Conservation (phyloP, 23 tunicate species). For the Corella eumyota region DNA sequence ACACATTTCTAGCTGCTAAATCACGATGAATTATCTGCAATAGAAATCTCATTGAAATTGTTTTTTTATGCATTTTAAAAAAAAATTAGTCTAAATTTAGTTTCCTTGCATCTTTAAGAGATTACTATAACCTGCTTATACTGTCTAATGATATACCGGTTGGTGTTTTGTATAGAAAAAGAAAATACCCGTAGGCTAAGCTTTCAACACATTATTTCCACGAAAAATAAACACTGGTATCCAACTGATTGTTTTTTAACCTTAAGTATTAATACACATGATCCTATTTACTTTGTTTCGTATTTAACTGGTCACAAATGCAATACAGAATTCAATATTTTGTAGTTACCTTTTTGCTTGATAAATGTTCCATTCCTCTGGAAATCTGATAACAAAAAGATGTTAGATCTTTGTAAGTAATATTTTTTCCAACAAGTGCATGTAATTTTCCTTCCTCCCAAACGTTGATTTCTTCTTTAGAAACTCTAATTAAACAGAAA, state of each 20-base stretch:
- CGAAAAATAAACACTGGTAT: background rate
- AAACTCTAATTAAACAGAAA: no score
- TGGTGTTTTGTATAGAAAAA: no score
- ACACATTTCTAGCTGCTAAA: constrained; percentile 74
- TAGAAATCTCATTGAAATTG: background rate
- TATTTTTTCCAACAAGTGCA: constrained; percentile 9
- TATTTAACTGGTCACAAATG: background rate
- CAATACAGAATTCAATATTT: background rate
- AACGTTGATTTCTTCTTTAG: no score
- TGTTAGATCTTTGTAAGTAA: constrained; percentile 17
- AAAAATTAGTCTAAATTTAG: background rate
- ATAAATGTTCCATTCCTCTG: constrained; percentile 63
- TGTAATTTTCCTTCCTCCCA: no score
- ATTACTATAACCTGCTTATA: background rate
- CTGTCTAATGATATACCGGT: no score
- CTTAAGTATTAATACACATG: background rate
- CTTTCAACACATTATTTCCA: no score
- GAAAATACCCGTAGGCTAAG: no score
- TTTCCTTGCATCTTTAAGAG: background rate
- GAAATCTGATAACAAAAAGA: constrained; percentile 57
- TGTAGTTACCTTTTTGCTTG: constrained; percentile 41
- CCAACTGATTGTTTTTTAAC: background rate
- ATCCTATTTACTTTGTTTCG: background rate
- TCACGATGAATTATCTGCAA: constrained; percentile 71
- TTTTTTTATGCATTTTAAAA: background rate